Percentiles rank a stretch among this genome's conserved stretches.
Evolutionary conservation across 1,140 invertebrate species (phyloP).

Genomic region (Stenopsyche tienmushanensis): DNA sequence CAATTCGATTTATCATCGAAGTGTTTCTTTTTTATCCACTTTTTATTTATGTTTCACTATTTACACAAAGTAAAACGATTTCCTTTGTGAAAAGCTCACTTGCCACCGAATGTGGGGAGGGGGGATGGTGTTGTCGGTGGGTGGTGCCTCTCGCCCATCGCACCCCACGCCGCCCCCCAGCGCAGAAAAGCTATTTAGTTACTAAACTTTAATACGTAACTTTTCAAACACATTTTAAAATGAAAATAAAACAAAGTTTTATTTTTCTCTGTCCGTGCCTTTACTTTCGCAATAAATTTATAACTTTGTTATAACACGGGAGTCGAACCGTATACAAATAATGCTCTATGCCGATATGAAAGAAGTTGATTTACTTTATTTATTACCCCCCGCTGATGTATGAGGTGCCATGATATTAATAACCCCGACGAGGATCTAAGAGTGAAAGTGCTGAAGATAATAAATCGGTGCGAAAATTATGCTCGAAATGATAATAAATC

Average conservation of each 20-base stretch:
- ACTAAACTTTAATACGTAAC: conserved; percentile 37
- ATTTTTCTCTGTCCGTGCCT: conserved; percentile 37
- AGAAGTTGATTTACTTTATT: not conserved
- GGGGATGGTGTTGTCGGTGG: not conserved
- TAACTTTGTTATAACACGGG: conserved; percentile 32
- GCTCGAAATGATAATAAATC: no score
- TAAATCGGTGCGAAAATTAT: no score
- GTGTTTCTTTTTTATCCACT: no score
- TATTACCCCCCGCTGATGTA: no score
- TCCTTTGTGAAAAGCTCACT: conserved; percentile 17
- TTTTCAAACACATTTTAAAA: conserved; percentile 41
- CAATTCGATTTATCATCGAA: no score
- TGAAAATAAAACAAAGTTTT: conserved; percentile 41
- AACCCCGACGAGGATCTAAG: no score
- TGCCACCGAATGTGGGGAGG: not conserved
- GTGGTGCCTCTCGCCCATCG: not conserved
- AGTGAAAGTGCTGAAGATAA: no score
- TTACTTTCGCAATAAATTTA: conserved; percentile 39
- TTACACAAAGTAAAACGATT: no score
- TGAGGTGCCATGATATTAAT: no score
- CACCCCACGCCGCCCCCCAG: not conserved
- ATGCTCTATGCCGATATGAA: not conserved
- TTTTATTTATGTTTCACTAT: no score
- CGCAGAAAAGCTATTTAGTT: conserved; percentile 37
- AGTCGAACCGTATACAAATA: conserved; percentile 14